phyloP scores from a whole-genome alignment of 2,888 invertebrate genomes.

The Plusia festucae region DNA sequence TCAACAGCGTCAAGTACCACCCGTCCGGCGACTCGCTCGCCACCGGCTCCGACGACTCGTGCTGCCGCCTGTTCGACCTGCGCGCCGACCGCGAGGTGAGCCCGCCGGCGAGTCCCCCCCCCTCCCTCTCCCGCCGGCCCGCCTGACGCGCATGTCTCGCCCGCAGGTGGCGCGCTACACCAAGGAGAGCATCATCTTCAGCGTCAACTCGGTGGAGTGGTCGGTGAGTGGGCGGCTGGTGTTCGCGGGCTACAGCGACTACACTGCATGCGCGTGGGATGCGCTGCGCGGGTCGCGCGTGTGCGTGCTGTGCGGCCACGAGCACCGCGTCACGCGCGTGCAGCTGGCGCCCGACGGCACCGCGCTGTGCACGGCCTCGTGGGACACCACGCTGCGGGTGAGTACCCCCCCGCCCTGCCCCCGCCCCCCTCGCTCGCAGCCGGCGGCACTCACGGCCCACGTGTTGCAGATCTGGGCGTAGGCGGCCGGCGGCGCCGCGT shows the following conservation, averaged over 20 bases:
- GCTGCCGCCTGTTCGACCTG: constrained; percentile 98
- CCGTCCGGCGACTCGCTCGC: constrained; percentile 99
- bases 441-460: constrained; percentile 85
- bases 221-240: constrained; percentile 98
- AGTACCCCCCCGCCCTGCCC: constrained; percentile 90
- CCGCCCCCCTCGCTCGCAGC: constrained; percentile 92
- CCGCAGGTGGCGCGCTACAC: constrained; percentile 94
- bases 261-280: constrained; percentile 99
- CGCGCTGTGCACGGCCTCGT: constrained; percentile 98
- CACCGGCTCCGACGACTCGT: constrained; percentile 97
- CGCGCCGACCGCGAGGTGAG: constrained; percentile 97
- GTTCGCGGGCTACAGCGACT: constrained; percentile 99
- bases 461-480: constrained; percentile 73
- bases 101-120: not conserved
- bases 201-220: constrained; percentile 98
- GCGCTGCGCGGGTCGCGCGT: constrained; percentile 97
- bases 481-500: constrained; percentile 10
- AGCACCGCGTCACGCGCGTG: constrained; percentile 97
- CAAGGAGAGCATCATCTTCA: constrained; percentile 99
- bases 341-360: constrained; percentile 99
- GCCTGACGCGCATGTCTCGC: not conserved
- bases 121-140: constrained; percentile 7
- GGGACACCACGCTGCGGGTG: constrained; percentile 91
- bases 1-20: constrained; percentile 99
- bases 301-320: constrained; percentile 97